These are phyloP conservation scores for Thymelicus acteon DNA, from an alignment of 2,888 invertebrate genomes.

Conservation along the genomic window DNA sequence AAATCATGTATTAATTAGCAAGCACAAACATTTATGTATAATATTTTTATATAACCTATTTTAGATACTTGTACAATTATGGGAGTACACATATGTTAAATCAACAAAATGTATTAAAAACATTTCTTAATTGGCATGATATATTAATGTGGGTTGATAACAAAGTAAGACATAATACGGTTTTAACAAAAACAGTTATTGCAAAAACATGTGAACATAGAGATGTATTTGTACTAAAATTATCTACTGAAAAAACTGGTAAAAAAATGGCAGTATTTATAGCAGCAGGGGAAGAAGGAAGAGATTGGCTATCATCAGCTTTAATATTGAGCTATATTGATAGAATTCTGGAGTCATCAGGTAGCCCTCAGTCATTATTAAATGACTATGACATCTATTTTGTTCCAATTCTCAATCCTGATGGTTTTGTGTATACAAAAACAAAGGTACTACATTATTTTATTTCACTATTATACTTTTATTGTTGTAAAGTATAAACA, in stretches of 20 bases:
- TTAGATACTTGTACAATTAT: neutral
- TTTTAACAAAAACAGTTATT: conserved; percentile 56
- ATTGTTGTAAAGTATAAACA: too few species aligned
- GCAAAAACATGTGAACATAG: conserved; percentile 62
- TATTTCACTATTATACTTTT: too few species aligned
- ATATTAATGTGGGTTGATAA: conserved; percentile 54
- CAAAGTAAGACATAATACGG: conserved; percentile 46
- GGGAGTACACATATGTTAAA: neutral
- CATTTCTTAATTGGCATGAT: conserved; percentile 53
- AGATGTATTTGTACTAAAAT: conserved; percentile 62
- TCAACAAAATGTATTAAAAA: conserved; percentile 36
- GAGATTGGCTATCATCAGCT: conserved; percentile 68
- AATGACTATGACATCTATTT: conserved; percentile 65
- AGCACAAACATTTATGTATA: neutral
- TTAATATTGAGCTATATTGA: conserved; percentile 61
- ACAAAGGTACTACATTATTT: conserved; percentile 49
- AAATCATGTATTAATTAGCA: neutral
- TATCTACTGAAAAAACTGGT: conserved; percentile 49
- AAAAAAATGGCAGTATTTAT: conserved; percentile 60
- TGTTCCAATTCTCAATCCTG: conserved; percentile 72
- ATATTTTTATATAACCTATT: neutral
- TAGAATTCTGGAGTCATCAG: conserved; percentile 49
- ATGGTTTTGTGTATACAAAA: conserved; percentile 69
- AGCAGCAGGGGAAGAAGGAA: conserved; percentile 70
- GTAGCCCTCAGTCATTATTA: conserved; percentile 45